These are phyloP conservation scores for Meloidogyne exigua DNA, from an alignment of 1,140 invertebrate species.

Conservation along the genomic window DNA sequence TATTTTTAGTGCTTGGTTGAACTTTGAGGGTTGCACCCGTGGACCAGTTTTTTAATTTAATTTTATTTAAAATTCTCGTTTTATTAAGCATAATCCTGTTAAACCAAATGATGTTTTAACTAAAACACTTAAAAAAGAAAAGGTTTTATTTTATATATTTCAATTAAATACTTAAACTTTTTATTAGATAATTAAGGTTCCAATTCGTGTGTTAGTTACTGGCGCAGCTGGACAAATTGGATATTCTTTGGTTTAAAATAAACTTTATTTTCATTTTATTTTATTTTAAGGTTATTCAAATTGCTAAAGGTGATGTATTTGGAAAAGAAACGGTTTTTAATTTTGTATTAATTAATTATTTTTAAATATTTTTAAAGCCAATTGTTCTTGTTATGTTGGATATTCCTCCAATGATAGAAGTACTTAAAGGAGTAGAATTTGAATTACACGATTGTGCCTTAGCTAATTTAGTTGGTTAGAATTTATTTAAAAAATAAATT, in stretches of 20 bases:
- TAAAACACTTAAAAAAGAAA: neutral
- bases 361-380: slow-evolving; percentile 66
- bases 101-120: slow-evolving; percentile 65
- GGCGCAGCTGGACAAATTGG: slow-evolving; percentile 77
- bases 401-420: slow-evolving; percentile 89
- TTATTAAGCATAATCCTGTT: slow-evolving; percentile 68
- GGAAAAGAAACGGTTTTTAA: slow-evolving; percentile 68
- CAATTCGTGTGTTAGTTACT: slow-evolving; percentile 85
- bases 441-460: slow-evolving; percentile 93
- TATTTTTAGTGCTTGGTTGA: slow-evolving; percentile 47
- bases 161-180: no score
- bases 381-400: slow-evolving; percentile 87
- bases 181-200: neutral
- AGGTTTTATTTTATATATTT: no score
- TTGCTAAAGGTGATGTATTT: slow-evolving; percentile 94
- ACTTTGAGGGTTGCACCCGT: slow-evolving; percentile 74
- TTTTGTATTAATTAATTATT: neutral
- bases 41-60: slow-evolving; percentile 72
- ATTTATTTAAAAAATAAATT: no score
- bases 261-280: neutral
- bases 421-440: slow-evolving; percentile 92
- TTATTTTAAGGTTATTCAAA: slow-evolving; percentile 57
- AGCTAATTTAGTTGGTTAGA: slow-evolving; percentile 74
- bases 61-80: slow-evolving; percentile 82
- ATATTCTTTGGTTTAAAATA: neutral